Evolutionary conservation across 2,113 vertebrate genomes (phyloP).

Genomic region (Salvelinus namaycush): DNA sequence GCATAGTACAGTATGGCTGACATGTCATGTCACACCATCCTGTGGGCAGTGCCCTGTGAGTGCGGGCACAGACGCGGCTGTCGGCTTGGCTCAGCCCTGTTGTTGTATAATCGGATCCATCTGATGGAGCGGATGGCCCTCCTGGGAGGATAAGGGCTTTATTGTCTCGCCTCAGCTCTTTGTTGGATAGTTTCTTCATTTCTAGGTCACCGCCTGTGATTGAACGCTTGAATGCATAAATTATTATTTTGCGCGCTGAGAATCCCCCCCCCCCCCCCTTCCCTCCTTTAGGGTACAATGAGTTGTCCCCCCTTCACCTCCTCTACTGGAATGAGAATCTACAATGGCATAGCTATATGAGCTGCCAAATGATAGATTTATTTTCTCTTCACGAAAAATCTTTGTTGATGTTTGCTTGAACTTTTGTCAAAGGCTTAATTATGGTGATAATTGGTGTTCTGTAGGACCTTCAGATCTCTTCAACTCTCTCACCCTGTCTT

Average conservation of each 20-base stretch:
- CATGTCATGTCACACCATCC: not conserved
- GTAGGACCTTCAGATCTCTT: not conserved
- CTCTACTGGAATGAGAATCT: slow-evolving; percentile 9
- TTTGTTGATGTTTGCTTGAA: slow-evolving; percentile 22
- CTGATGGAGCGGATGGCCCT: slow-evolving; percentile 32
- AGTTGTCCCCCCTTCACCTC: slow-evolving; percentile 14
- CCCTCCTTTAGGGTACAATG: slow-evolving; percentile 4
- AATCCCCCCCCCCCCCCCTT: not conserved
- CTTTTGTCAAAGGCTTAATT: slow-evolving; percentile 21
- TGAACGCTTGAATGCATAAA: slow-evolving; percentile 51
- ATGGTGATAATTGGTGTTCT: slow-evolving; percentile 26
- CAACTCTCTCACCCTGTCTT: not conserved
- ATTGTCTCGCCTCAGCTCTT: slow-evolving; percentile 47
- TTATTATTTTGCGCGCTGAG: slow-evolving; percentile 31
- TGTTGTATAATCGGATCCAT: slow-evolving; percentile 7
- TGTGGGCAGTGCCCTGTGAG: slow-evolving; percentile 5
- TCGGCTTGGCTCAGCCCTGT: not conserved
- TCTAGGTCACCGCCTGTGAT: slow-evolving; percentile 60
- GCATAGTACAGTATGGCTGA: not conserved
- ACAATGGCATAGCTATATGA: slow-evolving; percentile 2
- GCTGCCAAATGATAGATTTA: slow-evolving; percentile 18
- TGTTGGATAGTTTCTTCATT: slow-evolving; percentile 54
- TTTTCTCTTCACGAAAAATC: slow-evolving; percentile 2
- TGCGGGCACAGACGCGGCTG: not conserved
- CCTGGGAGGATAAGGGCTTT: slow-evolving; percentile 39